These are phyloP conservation scores for Cinara cedri DNA, from an alignment of 2,888 invertebrate species.

Conservation along the genomic window DNA sequence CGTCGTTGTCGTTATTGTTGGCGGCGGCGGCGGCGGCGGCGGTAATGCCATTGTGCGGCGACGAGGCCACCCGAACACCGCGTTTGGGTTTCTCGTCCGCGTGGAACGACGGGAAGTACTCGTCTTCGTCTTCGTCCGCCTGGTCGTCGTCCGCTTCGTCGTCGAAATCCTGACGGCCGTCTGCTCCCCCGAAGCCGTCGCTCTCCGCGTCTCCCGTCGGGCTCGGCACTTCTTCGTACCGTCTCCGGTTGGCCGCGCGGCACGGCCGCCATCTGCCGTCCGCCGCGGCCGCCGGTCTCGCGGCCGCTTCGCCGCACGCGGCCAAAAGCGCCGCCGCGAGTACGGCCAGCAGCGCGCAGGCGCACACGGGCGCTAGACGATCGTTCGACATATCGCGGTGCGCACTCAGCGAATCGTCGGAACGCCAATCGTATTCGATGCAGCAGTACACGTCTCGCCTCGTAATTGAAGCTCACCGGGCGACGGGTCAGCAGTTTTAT, in stretches of 20 bases:
- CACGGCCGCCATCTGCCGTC: background rate
- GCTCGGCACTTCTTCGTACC: background rate
- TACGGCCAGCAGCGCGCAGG: background rate
- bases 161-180: background rate
- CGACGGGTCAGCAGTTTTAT: background rate
- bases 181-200: background rate
- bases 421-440: too few species aligned
- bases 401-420: too few species aligned
- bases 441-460: too few species aligned
- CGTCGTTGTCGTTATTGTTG: too few species aligned
- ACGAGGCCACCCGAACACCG: background rate
- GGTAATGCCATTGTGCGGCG: too few species aligned
- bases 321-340: background rate
- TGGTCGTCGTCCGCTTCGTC: background rate
- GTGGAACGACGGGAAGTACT: background rate
- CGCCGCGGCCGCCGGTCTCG: background rate
- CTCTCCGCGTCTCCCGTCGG: background rate
- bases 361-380: background rate
- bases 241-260: background rate
- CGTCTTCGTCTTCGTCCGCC: background rate
- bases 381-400: background rate
- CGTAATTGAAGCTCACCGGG: background rate
- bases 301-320: background rate
- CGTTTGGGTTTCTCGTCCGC: constrained; percentile 20
- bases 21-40: too few species aligned